Evolutionary conservation across 2,113 vertebrate species (phyloP).

Genomic region (Chamaea fasciata): DNA sequence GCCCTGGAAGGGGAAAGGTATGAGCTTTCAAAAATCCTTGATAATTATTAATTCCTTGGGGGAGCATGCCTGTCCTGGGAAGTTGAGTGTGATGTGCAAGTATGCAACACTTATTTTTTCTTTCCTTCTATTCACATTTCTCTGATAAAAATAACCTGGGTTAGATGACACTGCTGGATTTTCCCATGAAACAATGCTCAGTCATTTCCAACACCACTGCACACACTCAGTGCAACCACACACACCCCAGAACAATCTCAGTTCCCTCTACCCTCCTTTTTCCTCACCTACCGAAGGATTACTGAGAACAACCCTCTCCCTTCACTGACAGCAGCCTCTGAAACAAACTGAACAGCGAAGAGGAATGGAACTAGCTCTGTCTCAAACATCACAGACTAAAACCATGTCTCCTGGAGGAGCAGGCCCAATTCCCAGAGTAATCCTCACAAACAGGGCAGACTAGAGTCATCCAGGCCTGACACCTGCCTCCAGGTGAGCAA

Average conservation of each 20-base stretch:
- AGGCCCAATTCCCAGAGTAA: not conserved
- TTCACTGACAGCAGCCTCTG: not conserved
- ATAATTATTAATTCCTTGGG: not conserved
- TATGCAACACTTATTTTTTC: not conserved
- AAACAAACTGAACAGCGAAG: not conserved
- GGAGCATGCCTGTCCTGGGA: not conserved
- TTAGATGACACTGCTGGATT: not conserved
- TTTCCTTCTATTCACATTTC: not conserved
- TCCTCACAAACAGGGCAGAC: rapidly evolving
- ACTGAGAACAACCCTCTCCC: not conserved
- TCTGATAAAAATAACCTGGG: not conserved
- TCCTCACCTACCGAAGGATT: not conserved
- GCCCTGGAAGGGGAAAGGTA: not conserved
- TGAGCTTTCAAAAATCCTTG: not conserved
- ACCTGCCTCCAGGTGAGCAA: not conserved
- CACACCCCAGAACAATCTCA: not conserved
- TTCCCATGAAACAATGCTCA: not conserved
- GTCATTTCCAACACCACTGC: not conserved
- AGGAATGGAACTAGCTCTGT: not conserved
- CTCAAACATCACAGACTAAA: not conserved
- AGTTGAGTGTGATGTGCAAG: not conserved
- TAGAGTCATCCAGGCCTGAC: not conserved
- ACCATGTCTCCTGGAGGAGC: not conserved
- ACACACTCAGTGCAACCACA: not conserved
- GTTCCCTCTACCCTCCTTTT: not conserved